Evolutionary conservation across 2,797 vertebrate genomes (phyloP), one percentile per base, ranked within the genome.

Genomic region (Ptychadena robeensis): DNA sequence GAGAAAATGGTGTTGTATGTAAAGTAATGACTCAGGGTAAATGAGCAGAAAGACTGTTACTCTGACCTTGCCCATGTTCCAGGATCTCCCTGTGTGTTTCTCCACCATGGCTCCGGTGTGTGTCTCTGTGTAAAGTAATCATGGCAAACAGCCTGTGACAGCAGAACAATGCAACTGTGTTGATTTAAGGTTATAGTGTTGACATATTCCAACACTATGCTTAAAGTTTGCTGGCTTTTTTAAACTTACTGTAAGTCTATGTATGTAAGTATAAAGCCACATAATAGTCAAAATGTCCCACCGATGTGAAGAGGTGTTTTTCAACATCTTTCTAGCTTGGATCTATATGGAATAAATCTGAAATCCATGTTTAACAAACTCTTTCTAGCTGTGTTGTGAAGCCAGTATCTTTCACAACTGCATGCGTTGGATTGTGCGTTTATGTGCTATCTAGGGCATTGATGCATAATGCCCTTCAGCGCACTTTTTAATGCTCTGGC

Each of bases 81-180:
- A 85, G 83, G 83, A 85, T 85, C 25, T 80, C 65, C 30, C 28
- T 31, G 27, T 69, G 31, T 80, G 74, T 57, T 59, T 75, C 75
- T 85, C 38, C 76, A 74, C 9, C 22, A 12, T 67, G 14, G 57
- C 25, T 44, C n/a, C 12, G 18, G 25, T 65, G n/a, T 63, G 35
- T 38, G 32, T 40, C 40, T 67, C 34, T 40, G 35, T 67, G 48
- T 75, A 35, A 72, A 12, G 8, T 30, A 44, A 32, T n/a, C 71
- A 75, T 40, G 27, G 78, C 78, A 85, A 80, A 85, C 53, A 71
- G 48, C 28, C 30, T 35, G 76, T 75, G 71, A 59, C 32, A 59
- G 48, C 32, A 53, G 65, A 76, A 80, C 78, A 80, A 85, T 85
- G 57, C 32, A 40, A 22, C 78, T 28, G 18, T 75, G 65, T 75